Evolutionary conservation across 2,888 invertebrate species (phyloP).

Genomic region (Mythimna impura): DNA sequence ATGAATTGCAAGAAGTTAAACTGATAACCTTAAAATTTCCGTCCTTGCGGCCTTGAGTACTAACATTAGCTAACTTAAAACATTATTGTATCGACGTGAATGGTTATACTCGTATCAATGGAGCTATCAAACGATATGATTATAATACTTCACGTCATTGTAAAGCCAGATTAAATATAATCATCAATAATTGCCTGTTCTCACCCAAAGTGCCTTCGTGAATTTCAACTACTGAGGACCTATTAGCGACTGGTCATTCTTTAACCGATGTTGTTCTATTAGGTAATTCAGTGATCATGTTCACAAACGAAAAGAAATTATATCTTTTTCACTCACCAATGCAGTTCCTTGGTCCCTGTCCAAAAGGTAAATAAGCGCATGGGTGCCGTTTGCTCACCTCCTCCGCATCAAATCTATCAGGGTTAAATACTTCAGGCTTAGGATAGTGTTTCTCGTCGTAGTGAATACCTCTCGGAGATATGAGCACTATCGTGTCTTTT

Average conservation of each 20-base stretch:
- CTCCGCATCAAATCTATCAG: conserved; percentile 82
- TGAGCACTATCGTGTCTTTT: conserved; percentile 73
- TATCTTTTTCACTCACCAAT: conserved; percentile 74
- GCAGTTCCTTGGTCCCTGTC: conserved; percentile 82
- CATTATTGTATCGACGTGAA: background rate
- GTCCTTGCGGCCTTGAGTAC: too few species aligned
- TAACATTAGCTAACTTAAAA: background rate
- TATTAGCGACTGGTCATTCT: too few species aligned
- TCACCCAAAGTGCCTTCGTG: background rate
- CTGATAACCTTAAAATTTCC: background rate
- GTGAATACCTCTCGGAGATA: conserved; percentile 80
- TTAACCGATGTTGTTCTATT: too few species aligned
- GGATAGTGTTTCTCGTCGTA: conserved; percentile 81
- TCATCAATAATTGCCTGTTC: conserved; percentile 5
- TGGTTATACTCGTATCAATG: background rate
- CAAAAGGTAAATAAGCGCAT: conserved; percentile 82
- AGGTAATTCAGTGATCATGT: background rate
- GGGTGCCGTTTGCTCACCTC: conserved; percentile 72
- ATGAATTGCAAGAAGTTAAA: background rate
- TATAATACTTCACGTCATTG: too few species aligned
- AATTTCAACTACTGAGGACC: background rate
- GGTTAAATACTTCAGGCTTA: conserved; percentile 84
- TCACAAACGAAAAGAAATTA: background rate
- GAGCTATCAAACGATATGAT: too few species aligned
- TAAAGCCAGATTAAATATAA: background rate